These are phyloP conservation scores for Pimephales promelas DNA, from an alignment of 2,113 vertebrate species.

Conservation along the genomic window DNA sequence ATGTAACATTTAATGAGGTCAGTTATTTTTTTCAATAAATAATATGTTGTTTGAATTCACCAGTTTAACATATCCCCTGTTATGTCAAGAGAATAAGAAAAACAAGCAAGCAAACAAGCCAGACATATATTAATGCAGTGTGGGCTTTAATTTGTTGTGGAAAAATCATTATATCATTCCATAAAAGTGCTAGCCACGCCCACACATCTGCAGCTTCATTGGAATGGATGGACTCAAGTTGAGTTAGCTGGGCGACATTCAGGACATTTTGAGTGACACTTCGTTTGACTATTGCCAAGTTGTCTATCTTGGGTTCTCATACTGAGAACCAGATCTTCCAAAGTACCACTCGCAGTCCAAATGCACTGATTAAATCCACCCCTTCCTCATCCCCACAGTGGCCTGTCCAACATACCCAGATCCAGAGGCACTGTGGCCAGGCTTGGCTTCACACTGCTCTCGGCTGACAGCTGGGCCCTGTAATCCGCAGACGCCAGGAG, in stretches of 20 bases:
- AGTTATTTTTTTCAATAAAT: too few relatives aligned
- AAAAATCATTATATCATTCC: too few relatives aligned
- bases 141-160: too few relatives aligned
- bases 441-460: neutral
- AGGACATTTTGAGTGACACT: slow-evolving; percentile 1
- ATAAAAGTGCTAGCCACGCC: too few relatives aligned
- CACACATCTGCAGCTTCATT: neutral
- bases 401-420: neutral
- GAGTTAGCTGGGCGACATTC: neutral
- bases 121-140: too few relatives aligned
- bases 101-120: too few relatives aligned
- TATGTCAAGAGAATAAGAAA: too few relatives aligned
- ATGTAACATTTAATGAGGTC: too few relatives aligned
- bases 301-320: slow-evolving; percentile 3
- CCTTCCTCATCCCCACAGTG: neutral
- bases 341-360: neutral
- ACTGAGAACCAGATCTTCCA: slow-evolving; percentile 16
- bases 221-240: neutral
- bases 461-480: neutral
- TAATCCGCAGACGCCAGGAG: neutral
- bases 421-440: neutral
- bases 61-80: too few relatives aligned
- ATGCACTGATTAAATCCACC: slow-evolving; percentile 3
- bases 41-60: too few relatives aligned
- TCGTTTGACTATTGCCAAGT: neutral